Evolutionary conservation across 2,113 vertebrate species (phyloP), one percentile per base, ranked within the genome.

Genomic region (Coregonus clupeaformis): DNA sequence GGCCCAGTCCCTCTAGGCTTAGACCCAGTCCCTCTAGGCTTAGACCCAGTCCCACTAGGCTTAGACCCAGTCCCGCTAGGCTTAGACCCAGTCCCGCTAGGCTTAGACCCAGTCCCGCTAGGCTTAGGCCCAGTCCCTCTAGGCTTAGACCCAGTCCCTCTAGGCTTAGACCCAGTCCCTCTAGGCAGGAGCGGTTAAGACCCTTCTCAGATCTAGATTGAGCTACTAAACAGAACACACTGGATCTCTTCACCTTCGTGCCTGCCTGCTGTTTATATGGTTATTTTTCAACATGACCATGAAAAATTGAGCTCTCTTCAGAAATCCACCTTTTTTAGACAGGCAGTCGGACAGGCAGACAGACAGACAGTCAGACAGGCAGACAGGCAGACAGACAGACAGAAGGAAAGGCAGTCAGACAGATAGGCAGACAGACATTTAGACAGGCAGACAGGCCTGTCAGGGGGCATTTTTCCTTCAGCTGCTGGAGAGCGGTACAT

Each of bases 201-300:
- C 66, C 57, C 7, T 42, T 42, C 9, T 42, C 36, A 42, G 60
- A 72, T 73, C 70, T 68, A 65, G 49, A 74, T 75, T 67, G n/a
- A 71, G 36, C 30, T 47, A 62, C 59, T 65, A 76, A 86, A 84
- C 69, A 71, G 81, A 78, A 80, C 76, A 82, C n/a, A n/a, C n/a
- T n/a, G n/a, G n/a, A n/a, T n/a, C 27, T 2, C 27, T 27, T 27
- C n/a, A n/a, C n/a, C n/a, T n/a, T n/a, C n/a, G n/a, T n/a, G n/a
- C n/a, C 27, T 18, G 49, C 14, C 49, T 52, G 49, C 16, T 52
- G 9, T 52, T 52, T 16, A 13, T 16, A 18, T 36, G 47, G 77
- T 77, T 66, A 68, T 78, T 80, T 71, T 79, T 80, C 72, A 76
- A 66, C 73, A 45, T n/a, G 0, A 52, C 49, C 49, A 52, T 52